These are phyloP conservation scores for Phaonia tiefii DNA, from an alignment of 2,888 invertebrate species.

Conservation along the genomic window DNA sequence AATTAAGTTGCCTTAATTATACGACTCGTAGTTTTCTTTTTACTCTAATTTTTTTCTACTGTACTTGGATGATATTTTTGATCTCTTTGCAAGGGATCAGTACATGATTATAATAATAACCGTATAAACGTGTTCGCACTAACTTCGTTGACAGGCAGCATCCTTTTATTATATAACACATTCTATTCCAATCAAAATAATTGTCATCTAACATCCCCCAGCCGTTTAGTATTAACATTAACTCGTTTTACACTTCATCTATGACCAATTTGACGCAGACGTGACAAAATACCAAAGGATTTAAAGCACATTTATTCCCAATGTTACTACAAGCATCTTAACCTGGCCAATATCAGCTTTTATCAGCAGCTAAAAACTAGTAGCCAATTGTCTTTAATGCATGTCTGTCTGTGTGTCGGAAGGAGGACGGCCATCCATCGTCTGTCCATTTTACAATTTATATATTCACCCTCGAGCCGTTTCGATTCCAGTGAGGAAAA, in stretches of 20 bases:
- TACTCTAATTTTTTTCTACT: no score
- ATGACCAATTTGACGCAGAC: constrained; percentile 9
- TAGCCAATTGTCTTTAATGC: constrained; percentile 44
- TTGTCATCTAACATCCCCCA: background rate
- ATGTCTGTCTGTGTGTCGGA: background rate
- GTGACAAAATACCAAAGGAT: constrained; percentile 38
- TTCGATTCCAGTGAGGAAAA: constrained; percentile 8
- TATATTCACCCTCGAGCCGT: constrained; percentile 48
- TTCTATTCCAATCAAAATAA: constrained; percentile 43
- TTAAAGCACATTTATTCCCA: constrained; percentile 23
- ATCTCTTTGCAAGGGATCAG: no score
- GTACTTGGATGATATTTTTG: no score
- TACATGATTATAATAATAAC: no score
- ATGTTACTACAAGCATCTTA: no score
- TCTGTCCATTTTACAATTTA: constrained; percentile 41
- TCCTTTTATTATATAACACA: constrained; percentile 61
- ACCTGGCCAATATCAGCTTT: background rate
- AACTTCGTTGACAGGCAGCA: constrained; percentile 58
- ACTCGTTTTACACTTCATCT: constrained; percentile 38
- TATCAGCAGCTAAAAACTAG: constrained; percentile 45
- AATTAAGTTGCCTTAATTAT: no score
- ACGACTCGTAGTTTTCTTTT: no score
- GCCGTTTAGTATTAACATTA: constrained; percentile 18
- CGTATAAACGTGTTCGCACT: constrained; percentile 45
- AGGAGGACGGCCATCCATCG: no score